Evolutionary conservation across 2,113 vertebrate genomes (phyloP).

Genomic region (Amphilophus citrinellus): DNA sequence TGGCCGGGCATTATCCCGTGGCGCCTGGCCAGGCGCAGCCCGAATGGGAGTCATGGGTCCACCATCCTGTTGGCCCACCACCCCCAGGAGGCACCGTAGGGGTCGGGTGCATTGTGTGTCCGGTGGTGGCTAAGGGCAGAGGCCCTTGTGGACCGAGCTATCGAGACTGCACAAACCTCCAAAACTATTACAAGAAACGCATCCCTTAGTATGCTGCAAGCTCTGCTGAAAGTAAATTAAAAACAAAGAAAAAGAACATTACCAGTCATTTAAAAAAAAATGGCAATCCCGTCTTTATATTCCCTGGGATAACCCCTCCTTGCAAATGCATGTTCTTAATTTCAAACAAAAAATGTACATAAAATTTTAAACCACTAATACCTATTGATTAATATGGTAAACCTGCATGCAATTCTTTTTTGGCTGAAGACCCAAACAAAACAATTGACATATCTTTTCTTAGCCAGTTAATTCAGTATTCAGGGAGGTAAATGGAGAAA

Average conservation of each 20-base stretch:
- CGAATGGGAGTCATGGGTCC: no score
- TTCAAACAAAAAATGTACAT: neutral
- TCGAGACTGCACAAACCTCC: neutral
- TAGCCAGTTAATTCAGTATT: neutral
- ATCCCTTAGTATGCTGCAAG: neutral
- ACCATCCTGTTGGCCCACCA: no score
- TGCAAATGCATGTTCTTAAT: neutral
- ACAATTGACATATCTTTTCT: neutral
- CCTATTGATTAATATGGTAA: neutral
- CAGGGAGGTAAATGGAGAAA: conserved; percentile 5
- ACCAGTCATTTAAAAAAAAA: neutral
- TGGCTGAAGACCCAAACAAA: neutral
- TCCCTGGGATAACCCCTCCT: neutral
- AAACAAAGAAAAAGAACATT: neutral
- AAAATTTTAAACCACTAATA: neutral
- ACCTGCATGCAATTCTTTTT: neutral
- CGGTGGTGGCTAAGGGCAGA: no score
- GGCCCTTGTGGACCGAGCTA: no score
- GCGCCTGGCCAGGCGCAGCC: no score
- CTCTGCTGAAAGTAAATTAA: neutral
- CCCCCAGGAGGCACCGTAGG: no score
- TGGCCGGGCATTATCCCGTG: no score
- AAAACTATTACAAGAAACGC: neutral
- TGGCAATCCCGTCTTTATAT: neutral
- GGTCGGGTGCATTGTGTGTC: no score